Evolutionary conservation across 1,140 invertebrate genomes (phyloP).

Genomic region (Listronotus bonariensis): DNA sequence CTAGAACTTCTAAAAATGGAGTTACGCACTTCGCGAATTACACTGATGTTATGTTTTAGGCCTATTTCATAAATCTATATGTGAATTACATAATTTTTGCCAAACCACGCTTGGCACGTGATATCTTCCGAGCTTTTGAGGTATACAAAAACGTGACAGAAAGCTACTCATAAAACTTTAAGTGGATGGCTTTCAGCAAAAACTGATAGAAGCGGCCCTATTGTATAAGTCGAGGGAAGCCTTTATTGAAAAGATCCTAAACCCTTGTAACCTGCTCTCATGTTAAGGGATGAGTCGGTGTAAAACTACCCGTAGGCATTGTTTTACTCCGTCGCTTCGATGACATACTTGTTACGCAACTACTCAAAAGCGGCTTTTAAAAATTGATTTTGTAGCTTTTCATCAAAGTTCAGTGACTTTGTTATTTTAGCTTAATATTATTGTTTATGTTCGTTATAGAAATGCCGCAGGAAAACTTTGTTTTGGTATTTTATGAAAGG

Average conservation of each 20-base stretch:
- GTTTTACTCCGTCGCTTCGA: constrained; percentile 14
- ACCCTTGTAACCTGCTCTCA: constrained; percentile 18
- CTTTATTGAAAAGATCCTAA: constrained; percentile 27
- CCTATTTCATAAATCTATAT: no score
- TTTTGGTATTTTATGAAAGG: no score
- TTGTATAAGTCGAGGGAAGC: constrained; percentile 20
- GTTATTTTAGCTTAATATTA: no score
- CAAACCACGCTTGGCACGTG: constrained; percentile 1
- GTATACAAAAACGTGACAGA: constrained; percentile 24
- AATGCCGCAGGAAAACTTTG: no score
- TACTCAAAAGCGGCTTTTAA: constrained; percentile 11
- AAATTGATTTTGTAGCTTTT: constrained; percentile 23
- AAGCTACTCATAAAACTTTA: constrained; percentile 30
- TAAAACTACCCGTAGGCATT: constrained; percentile 21
- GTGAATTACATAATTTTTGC: no score
- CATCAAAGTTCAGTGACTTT: no score
- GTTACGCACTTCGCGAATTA: no score
- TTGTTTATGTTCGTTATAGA: no score
- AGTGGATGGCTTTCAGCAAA: constrained; percentile 23
- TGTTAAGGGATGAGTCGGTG: constrained; percentile 13
- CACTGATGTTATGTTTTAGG: no score
- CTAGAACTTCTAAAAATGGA: no score
- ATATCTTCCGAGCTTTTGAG: constrained; percentile 10
- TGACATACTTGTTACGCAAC: constrained; percentile 29
- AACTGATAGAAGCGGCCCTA: constrained; percentile 24